A percentile compares a stretch with the other conserved stretches of the same genome.
Evolutionary conservation across 2,113 vertebrate genomes (phyloP).

Genomic region (Dolichotis patagonum): DNA sequence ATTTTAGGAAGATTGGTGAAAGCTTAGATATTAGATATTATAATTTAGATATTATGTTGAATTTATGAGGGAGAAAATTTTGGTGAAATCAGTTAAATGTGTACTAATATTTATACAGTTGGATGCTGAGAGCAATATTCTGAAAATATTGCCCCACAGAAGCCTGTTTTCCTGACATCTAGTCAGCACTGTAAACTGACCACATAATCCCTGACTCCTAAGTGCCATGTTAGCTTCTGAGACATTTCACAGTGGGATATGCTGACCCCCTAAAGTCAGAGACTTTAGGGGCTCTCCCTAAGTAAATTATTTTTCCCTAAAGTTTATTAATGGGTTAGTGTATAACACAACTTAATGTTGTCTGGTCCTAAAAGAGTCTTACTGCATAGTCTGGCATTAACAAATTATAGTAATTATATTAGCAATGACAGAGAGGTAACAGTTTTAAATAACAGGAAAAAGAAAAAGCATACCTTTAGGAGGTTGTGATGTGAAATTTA

Average conservation of each 20-base stretch:
- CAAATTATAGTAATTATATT: background rate
- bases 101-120: background rate
- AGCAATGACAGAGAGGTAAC: background rate
- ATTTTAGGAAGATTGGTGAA: background rate
- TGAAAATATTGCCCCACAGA: background rate
- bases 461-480: background rate
- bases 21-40: background rate
- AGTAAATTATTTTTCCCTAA: background rate
- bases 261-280: background rate
- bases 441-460: background rate
- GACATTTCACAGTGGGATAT: background rate
- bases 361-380: no score
- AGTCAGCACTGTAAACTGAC: background rate
- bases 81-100: background rate
- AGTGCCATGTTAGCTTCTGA: background rate
- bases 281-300: background rate
- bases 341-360: background rate
- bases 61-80: constrained; percentile 4
- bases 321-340: background rate
- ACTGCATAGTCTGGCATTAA: no score
- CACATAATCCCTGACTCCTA: rapidly evolving
- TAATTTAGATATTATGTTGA: background rate
- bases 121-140: background rate
- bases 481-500: background rate
- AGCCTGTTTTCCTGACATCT: background rate